These are phyloP conservation scores for Drosophila leontia DNA, from an alignment of 1,140 invertebrate species.

Conservation along the genomic window DNA sequence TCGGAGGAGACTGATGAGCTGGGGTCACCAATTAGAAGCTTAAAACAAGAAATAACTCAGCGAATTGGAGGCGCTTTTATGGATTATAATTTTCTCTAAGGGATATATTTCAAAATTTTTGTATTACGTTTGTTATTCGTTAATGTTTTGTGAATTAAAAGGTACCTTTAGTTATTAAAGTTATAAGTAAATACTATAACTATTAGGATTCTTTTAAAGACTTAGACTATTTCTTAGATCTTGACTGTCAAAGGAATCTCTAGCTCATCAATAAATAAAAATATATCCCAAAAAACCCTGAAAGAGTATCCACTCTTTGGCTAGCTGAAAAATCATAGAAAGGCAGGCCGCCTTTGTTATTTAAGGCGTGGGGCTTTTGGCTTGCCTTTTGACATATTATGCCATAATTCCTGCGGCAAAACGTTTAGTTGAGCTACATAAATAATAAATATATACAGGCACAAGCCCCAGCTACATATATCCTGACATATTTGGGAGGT, in stretches of 20 bases:
- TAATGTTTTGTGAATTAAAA: background rate
- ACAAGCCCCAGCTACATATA: slow-evolving; percentile 23
- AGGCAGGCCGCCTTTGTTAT: slow-evolving; percentile 36
- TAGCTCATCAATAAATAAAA: background rate
- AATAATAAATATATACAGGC: slow-evolving; percentile 72
- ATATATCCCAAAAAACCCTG: background rate
- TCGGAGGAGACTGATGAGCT: background rate
- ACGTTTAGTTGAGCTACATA: slow-evolving; percentile 82
- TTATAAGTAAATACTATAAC: no score
- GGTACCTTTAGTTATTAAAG: background rate
- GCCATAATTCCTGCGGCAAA: slow-evolving; percentile 77
- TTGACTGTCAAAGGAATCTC: background rate
- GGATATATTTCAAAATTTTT: background rate
- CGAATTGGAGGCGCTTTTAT: no score
- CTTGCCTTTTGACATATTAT: slow-evolving; percentile 78
- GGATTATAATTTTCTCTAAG: background rate
- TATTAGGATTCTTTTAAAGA: background rate
- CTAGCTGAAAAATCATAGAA: background rate
- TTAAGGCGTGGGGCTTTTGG: slow-evolving; percentile 59
- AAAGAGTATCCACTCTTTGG: slow-evolving; percentile 25
- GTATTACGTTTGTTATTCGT: background rate
- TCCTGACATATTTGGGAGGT: slow-evolving; percentile 29
- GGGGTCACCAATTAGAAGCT: slow-evolving; percentile 20
- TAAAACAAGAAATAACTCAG: slow-evolving; percentile 2
- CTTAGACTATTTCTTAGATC: background rate